phyloP scores from a whole-genome alignment of 2,888 invertebrate species.

The Cybosia mesomella region DNA sequence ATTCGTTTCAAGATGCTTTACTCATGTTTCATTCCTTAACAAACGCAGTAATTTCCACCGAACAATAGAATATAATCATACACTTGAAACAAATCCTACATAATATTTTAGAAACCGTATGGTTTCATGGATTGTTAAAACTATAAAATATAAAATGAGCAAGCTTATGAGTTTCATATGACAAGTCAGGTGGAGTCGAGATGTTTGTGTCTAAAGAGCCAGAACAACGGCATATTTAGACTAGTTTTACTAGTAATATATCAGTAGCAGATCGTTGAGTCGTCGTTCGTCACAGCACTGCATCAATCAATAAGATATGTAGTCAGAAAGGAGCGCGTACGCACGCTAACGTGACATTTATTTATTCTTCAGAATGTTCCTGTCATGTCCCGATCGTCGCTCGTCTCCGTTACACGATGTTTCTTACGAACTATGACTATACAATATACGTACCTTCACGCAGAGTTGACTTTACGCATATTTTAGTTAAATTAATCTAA shows the following conservation, averaged over 20 bases:
- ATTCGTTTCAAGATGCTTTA: slow-evolving; percentile 33
- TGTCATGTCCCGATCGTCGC: slow-evolving; percentile 72
- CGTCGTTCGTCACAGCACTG: slow-evolving; percentile 67
- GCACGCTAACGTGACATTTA: slow-evolving; percentile 80
- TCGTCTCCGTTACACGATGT: slow-evolving; percentile 71
- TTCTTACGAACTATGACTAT: slow-evolving; percentile 52
- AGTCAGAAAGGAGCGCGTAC: slow-evolving; percentile 60
- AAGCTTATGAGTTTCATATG: slow-evolving; percentile 10
- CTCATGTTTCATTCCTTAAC: slow-evolving; percentile 21
- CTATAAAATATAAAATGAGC: slow-evolving; percentile 18
- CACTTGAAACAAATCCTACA: slow-evolving; percentile 19
- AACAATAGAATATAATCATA: slow-evolving; percentile 28
- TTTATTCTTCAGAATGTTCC: slow-evolving; percentile 81
- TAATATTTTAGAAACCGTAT: slow-evolving; percentile 15
- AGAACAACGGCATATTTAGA: slow-evolving; percentile 18
- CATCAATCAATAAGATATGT: slow-evolving; percentile 78
- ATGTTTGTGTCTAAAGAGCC: slow-evolving; percentile 16
- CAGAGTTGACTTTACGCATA: slow-evolving; percentile 15
- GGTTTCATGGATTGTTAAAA: slow-evolving; percentile 19
- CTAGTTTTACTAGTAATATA: slow-evolving; percentile 49
- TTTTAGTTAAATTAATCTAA: slow-evolving; percentile 27
- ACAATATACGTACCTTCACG: slow-evolving; percentile 34
- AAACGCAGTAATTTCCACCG: slow-evolving; percentile 18
- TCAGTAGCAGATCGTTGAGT: slow-evolving; percentile 55
- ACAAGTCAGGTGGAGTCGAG: slow-evolving; percentile 1